phyloP scores from a whole-genome alignment of 53 echinoderm and acorn worm genomes.

The Zoroaster sp. region DNA sequence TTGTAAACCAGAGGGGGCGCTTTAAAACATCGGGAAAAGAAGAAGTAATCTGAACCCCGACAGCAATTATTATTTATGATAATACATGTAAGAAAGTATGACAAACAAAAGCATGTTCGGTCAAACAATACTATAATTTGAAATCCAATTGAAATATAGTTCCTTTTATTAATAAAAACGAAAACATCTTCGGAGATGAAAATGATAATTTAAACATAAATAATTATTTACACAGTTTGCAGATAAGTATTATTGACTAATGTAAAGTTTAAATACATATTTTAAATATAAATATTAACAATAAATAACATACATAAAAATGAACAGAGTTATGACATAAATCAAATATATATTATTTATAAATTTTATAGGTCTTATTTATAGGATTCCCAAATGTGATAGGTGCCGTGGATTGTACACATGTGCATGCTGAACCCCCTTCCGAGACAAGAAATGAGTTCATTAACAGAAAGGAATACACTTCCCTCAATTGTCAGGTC shows the following conservation, averaged over 20 bases:
- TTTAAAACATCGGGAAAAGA: neutral
- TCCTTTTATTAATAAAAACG: neutral
- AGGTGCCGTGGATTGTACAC: neutral
- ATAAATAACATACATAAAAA: neutral
- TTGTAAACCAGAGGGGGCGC: neutral
- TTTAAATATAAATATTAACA: neutral
- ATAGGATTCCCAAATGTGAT: conserved; percentile 26
- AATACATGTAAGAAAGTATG: neutral
- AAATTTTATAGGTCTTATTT: neutral
- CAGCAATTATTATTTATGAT: neutral
- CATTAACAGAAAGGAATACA: conserved; percentile 16
- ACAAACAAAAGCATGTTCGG: no score
- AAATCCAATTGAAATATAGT: neutral
- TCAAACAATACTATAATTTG: no score
- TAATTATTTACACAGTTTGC: neutral
- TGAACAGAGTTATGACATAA: neutral
- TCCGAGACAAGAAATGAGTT: neutral
- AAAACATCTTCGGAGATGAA: neutral
- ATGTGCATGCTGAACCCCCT: neutral
- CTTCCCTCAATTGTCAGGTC: conserved; percentile 4
- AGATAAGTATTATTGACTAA: no score
- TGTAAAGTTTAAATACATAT: neutral
- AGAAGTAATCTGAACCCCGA: neutral
- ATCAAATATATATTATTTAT: neutral
- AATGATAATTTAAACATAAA: neutral